Base-by-base conservation (phyloP, 2,797 vertebrate species). In the Brachyalestes nurse region DNA sequence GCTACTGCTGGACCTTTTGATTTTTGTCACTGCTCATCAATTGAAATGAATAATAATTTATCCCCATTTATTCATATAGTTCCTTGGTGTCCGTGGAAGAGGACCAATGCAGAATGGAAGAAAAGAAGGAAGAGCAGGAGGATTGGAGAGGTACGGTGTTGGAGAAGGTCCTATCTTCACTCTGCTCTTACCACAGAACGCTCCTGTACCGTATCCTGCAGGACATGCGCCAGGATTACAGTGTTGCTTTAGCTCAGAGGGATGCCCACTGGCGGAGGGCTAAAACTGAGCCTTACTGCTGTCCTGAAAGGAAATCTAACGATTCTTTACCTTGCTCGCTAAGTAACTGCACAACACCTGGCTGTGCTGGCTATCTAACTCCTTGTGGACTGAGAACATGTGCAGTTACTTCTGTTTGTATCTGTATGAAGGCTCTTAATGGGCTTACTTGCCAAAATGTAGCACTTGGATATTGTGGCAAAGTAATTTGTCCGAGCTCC, bases 171-270 rank as follows among this genome's bases (percentile, higher is more conserved):
- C 93, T 99, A 87, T 90, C 92, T 87, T 94, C 95, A 71, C 93
- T 97, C 88, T 99, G 98, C 91, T 93, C 91, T 78, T 94, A 94
- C 90, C 98, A 99, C 91, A 92, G 91, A 89, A 95, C 94, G 85
- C 95, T 98, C 91, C 93, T 97, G 87, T 92, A 94, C 91, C 91
- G 94, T 90, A 95, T 99, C 91, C 93, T 99, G 88, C 97, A 95
- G 93, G 94, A 95, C 90, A 92, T 96, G 85, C 91, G 91, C 77
- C 94, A 96, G 91, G 95, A 97, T 88, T 90, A 93, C 86, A 86
- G 88, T 84, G 71, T 90, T n/a, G 82, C 87, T 83, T 87, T 91
- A 87, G 77, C 90, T 85, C 93, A 90, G 87, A 90, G 77, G 90
- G 93, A 93, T 83, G 88, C 89, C 81, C 86, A 91, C 83, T 87